phyloP scores from a whole-genome alignment of 2,797 vertebrate genomes.

The Anguilla pacifica region DNA sequence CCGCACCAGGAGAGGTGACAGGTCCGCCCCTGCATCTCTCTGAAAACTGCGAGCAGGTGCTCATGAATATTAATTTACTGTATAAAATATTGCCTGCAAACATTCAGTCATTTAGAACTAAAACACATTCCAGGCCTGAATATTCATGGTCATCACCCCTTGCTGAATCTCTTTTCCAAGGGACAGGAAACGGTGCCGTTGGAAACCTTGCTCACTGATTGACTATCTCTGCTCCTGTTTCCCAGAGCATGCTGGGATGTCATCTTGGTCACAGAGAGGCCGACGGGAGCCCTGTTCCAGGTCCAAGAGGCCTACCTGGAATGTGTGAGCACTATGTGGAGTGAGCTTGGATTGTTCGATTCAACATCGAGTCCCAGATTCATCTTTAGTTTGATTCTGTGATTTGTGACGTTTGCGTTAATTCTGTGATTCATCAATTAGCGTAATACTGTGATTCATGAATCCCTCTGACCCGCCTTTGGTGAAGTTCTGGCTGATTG shows the following conservation, averaged over 20 bases:
- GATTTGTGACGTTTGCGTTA: background rate
- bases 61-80: background rate
- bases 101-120: background rate
- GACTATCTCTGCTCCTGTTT: background rate
- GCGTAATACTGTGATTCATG: too few relatives aligned
- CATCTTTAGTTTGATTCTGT: background rate
- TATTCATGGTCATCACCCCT: background rate
- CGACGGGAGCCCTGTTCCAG: background rate
- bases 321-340: background rate
- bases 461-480: too few relatives aligned
- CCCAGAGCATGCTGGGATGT: background rate
- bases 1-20: background rate
- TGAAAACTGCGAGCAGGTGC: background rate
- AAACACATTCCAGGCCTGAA: conserved; percentile 3
- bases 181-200: too few relatives aligned
- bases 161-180: background rate
- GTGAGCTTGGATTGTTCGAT: background rate
- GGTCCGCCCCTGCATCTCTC: background rate
- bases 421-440: too few relatives aligned
- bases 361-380: background rate
- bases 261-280: background rate
- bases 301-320: background rate
- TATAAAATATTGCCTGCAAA: background rate
- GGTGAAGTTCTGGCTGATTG: too few relatives aligned
- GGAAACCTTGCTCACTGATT: background rate